These are phyloP conservation scores for Varecia variegata DNA, from an alignment of 2,797 vertebrate genomes.

Conservation along the genomic window DNA sequence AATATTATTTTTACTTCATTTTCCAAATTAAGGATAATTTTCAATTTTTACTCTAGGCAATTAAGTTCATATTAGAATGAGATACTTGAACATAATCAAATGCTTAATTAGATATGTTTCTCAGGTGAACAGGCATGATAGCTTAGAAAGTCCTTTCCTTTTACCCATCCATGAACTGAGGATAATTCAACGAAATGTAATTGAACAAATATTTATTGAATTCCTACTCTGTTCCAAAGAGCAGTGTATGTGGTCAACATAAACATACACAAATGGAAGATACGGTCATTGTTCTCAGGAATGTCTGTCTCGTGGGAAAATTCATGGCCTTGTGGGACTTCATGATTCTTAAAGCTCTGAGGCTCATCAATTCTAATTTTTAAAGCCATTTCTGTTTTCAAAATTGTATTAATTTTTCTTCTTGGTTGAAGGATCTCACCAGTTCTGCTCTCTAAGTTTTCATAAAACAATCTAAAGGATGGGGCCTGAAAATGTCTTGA, in stretches of 20 bases:
- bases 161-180: background rate
- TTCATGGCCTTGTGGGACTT: background rate
- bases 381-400: conserved; percentile 29
- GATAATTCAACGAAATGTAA: background rate
- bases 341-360: background rate
- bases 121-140: background rate
- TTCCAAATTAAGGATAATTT: background rate
- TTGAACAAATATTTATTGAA: background rate
- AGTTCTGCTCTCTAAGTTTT: background rate
- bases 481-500: background rate
- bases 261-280: background rate
- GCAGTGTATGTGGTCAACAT: background rate
- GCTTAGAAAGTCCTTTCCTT: background rate
- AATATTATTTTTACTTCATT: conserved; percentile 29
- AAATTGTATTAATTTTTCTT: background rate
- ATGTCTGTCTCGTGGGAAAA: background rate
- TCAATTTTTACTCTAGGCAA: background rate
- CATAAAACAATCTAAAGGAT: background rate
- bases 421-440: background rate
- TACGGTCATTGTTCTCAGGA: background rate
- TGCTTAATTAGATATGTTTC: background rate
- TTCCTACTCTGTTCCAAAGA: background rate
- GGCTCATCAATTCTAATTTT: background rate
- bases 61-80: background rate
- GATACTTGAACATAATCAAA: background rate